Percentiles rank a stretch among this genome's conserved stretches.
These are phyloP conservation scores for Neodiprion lecontei DNA, from an alignment of 1,140 invertebrate genomes.

Conservation along the genomic window DNA sequence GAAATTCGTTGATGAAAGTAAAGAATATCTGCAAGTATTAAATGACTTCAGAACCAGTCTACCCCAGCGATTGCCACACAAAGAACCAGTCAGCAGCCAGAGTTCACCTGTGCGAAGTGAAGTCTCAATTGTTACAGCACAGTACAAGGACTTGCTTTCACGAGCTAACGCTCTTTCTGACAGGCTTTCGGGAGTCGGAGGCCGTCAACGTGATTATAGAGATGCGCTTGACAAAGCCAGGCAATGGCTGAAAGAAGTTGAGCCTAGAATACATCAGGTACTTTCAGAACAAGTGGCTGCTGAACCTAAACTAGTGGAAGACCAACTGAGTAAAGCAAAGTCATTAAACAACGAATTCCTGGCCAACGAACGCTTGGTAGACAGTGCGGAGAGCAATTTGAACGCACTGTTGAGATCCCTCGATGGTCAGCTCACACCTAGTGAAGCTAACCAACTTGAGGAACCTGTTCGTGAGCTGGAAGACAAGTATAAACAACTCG, in stretches of 20 bases:
- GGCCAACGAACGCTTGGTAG: constrained; percentile 83
- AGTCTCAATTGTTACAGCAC: constrained; percentile 72
- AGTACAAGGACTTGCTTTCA: constrained; percentile 78
- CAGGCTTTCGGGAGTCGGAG: constrained; percentile 76
- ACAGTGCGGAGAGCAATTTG: constrained; percentile 76
- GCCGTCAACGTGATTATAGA: constrained; percentile 80
- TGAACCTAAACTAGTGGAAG: constrained; percentile 86
- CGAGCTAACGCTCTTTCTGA: constrained; percentile 86
- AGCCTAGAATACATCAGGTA: constrained; percentile 77
- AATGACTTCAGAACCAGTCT: constrained; percentile 86
- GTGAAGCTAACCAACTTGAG: constrained; percentile 80
- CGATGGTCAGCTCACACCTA: constrained; percentile 79
- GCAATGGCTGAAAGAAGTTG: constrained; percentile 82
- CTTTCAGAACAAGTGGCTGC: constrained; percentile 84
- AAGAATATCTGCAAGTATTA: constrained; percentile 81
- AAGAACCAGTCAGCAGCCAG: constrained; percentile 71
- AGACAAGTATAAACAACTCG: constrained; percentile 78
- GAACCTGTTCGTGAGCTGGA: constrained; percentile 79
- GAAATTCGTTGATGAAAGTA: constrained; percentile 93
- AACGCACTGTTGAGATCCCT: constrained; percentile 76
- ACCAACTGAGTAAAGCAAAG: constrained; percentile 86
- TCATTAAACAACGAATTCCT: constrained; percentile 86
- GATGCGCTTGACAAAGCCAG: constrained; percentile 84
- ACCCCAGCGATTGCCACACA: constrained; percentile 79
- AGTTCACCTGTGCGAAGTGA: constrained; percentile 76